Evolutionary conservation across 2,797 vertebrate species (phyloP).

Genomic region (Nannoperca australis): DNA sequence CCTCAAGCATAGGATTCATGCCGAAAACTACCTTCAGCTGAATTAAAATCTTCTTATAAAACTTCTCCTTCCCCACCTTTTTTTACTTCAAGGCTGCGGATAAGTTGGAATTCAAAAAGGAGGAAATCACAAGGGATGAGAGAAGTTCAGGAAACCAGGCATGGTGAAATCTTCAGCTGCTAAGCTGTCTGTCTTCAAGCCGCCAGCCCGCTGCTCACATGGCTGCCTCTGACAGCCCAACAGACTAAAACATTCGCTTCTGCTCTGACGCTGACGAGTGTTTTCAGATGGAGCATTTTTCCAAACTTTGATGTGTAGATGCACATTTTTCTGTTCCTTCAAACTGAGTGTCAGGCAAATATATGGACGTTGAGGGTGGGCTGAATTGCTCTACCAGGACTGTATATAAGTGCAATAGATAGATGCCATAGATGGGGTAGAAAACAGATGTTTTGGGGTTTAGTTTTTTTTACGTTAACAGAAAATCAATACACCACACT

Average conservation of each 20-base stretch:
- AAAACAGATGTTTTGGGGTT: conserved; percentile 48
- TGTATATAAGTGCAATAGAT: conserved; percentile 63
- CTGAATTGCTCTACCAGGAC: conserved; percentile 54
- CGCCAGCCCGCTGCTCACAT: conserved; percentile 72
- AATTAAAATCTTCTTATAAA: conserved; percentile 69
- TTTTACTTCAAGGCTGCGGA: conserved; percentile 74
- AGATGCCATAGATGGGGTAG: conserved; percentile 62
- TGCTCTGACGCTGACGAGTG: conserved; percentile 66
- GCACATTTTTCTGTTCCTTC: conserved; percentile 66
- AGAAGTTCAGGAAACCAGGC: conserved; percentile 69
- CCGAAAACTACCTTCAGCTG: conserved; percentile 46
- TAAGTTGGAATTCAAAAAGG: conserved; percentile 79
- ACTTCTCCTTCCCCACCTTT: conserved; percentile 50
- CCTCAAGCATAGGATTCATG: conserved; percentile 26
- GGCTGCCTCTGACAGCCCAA: conserved; percentile 76
- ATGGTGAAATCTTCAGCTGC: conserved; percentile 72
- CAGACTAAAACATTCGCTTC: conserved; percentile 73
- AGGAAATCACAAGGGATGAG: conserved; percentile 74
- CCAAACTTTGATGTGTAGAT: conserved; percentile 76
- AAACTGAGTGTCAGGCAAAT: conserved; percentile 61
- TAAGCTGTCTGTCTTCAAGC: conserved; percentile 78
- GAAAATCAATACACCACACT: conserved; percentile 80
- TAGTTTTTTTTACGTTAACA: conserved; percentile 68
- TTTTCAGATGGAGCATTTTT: conserved; percentile 65
- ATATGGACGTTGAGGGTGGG: conserved; percentile 57